phyloP scores from a whole-genome alignment of 2,797 vertebrate genomes.

The Emydoidea blandingii region DNA sequence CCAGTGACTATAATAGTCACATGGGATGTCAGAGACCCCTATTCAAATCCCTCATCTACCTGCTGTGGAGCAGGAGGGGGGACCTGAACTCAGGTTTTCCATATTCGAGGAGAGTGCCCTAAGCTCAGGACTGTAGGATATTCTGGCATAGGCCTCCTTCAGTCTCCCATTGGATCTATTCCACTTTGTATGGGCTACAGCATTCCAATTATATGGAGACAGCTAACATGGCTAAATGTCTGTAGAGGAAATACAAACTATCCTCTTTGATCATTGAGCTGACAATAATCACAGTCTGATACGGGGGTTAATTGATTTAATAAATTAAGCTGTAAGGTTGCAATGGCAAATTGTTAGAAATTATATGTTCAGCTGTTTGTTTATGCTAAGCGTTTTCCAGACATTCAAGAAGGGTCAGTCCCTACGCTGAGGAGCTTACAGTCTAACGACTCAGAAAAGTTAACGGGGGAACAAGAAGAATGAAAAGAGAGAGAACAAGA shows the following conservation, averaged over 20 bases:
- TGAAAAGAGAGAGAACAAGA: not conserved
- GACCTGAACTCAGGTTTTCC: not conserved
- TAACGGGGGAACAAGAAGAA: not conserved
- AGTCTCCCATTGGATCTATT: not conserved
- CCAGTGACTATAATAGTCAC: not conserved
- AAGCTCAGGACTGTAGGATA: not conserved
- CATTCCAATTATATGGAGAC: not conserved
- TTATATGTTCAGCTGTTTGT: not conserved
- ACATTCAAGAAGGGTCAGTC: not conserved
- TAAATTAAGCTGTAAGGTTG: not conserved
- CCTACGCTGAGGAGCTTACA: not conserved
- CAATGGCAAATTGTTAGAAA: not conserved
- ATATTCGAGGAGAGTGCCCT: not conserved
- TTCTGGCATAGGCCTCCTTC: not conserved
- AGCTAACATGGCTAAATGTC: not conserved
- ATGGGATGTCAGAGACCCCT: not conserved
- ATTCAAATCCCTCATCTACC: not conserved
- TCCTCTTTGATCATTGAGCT: not conserved
- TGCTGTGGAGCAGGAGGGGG: not conserved
- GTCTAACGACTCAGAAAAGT: not conserved
- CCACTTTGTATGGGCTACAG: not conserved
- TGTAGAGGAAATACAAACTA: not conserved
- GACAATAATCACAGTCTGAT: not conserved
- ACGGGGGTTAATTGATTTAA: not conserved
- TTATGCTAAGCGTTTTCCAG: not conserved